Evolutionary conservation across 2,113 vertebrate species (phyloP), one percentile per base, ranked within the genome.

Genomic region (Hippotragus niger): DNA sequence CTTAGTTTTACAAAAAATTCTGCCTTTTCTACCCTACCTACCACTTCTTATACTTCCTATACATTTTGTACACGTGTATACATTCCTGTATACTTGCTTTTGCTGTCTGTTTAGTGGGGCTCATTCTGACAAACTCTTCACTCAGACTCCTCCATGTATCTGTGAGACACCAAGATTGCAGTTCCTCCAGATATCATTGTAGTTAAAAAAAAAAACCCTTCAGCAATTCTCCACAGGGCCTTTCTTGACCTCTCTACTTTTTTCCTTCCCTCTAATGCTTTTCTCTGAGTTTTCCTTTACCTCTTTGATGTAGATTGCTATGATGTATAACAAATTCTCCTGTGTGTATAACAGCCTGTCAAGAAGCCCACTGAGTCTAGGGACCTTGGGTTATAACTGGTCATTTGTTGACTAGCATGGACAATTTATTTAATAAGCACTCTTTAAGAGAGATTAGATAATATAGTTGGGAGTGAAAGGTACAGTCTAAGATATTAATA

Each of bases 251-350:
- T 93, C n/a, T 36, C 31, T 91, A 1, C 88, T 76, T 55, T 94
- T 94, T 92, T 19, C 40, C 83, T 85, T n/a, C n/a, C 78, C 10
- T 94, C 17, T 90, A 55, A n/a, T 92, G 64, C 33, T 97, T 93
- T 95, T 50, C 27, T 93, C n/a, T 93, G 25, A 83, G 27, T 62
- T 98, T 96, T 82, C 45, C 36, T 96, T 96, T 58, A 78, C 58
- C 21, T 91, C 17, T 93, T 95, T 88, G 86, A 67, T 43, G 45
- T 93, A 60, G 91, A 50, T 74, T 89, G 50, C 74, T 83, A 27
- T 91, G 33, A 82, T 27, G 4, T 87, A 60, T 52, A 43, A 55
- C 53, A 93, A 40, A 19, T 89, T 90, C 17, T 62, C 1, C 52
- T 62, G 1, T 80, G 36, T 90, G 15, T 53, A 23, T 93, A 71